Evolutionary conservation across 2,113 vertebrate genomes (phyloP).

Genomic region (Oryzias woworae): DNA sequence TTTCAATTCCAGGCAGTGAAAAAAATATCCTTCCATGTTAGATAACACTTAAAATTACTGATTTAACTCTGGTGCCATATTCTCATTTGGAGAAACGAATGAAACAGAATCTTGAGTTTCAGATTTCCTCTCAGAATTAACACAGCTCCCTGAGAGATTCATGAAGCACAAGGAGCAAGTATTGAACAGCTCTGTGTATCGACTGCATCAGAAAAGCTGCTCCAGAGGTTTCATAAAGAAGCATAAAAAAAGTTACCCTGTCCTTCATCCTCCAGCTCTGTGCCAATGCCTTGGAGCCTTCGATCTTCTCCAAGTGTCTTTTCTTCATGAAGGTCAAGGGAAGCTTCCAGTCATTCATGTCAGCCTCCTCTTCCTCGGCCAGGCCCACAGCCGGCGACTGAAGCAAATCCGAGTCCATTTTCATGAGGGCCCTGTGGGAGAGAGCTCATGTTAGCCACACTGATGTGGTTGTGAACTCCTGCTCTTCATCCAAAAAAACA

Average conservation of each 20-base stretch:
- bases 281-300: constrained; percentile 94
- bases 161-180: background rate
- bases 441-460: background rate
- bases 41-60: background rate
- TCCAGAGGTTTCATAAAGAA: constrained; percentile 4
- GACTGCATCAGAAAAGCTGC: background rate
- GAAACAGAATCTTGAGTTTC: background rate
- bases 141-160: background rate
- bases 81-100: background rate
- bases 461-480: background rate
- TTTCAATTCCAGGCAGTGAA: background rate
- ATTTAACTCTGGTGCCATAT: background rate
- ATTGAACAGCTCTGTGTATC: background rate
- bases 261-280: constrained; percentile 99
- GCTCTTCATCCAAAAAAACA: background rate
- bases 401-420: constrained; percentile 81
- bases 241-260: constrained; percentile 79
- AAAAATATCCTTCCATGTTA: background rate
- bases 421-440: constrained; percentile 71
- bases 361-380: constrained; percentile 88
- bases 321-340: constrained; percentile 97
- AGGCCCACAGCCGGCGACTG: constrained; percentile 88
- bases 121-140: background rate
- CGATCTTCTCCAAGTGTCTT: constrained; percentile 97
- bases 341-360: constrained; percentile 91